phyloP scores from a whole-genome alignment of 2,888 invertebrate genomes.

The Lobophora halterata region DNA sequence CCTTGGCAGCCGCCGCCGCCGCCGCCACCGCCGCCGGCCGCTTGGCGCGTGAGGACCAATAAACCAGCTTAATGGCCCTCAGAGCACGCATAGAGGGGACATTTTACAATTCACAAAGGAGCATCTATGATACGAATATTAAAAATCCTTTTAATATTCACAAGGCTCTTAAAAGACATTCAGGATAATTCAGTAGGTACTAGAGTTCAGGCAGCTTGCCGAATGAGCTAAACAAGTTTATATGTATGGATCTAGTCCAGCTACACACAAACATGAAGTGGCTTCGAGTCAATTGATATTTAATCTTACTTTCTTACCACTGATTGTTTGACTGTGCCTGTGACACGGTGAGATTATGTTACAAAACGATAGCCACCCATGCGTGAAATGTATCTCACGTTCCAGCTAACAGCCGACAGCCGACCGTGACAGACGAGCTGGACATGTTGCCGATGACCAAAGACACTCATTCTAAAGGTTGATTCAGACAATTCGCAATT shows the following conservation, averaged over 20 bases:
- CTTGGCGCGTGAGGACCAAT: conserved; percentile 15
- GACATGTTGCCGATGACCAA: conserved; percentile 20
- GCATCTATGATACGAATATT: conserved; percentile 6
- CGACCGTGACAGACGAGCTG: conserved; percentile 20
- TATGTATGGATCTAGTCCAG: too few relatives aligned
- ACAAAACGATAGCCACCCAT: conserved; percentile 30
- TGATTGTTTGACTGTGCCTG: conserved; percentile 10
- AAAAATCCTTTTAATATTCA: conserved; percentile 10
- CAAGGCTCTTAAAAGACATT: neutral
- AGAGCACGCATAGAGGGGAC: conserved; percentile 13
- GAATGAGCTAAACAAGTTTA: neutral
- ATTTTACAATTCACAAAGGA: conserved; percentile 17
- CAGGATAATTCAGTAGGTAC: neutral
- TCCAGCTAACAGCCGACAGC: conserved; percentile 9
- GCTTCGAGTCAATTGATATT: neutral
- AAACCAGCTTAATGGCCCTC: conserved; percentile 21
- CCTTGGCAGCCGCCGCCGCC: neutral
- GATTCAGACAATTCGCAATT: too few relatives aligned
- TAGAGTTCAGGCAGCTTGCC: neutral
- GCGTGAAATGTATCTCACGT: conserved; percentile 31
- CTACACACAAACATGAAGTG: too few relatives aligned
- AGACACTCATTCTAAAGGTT: conserved; percentile 8
- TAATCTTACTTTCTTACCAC: conserved; percentile 4
- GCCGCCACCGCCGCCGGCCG: neutral
- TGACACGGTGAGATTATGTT: conserved; percentile 13